Evolutionary conservation across 2,113 vertebrate species (phyloP).

Genomic region (Callopanchax toddi): DNA sequence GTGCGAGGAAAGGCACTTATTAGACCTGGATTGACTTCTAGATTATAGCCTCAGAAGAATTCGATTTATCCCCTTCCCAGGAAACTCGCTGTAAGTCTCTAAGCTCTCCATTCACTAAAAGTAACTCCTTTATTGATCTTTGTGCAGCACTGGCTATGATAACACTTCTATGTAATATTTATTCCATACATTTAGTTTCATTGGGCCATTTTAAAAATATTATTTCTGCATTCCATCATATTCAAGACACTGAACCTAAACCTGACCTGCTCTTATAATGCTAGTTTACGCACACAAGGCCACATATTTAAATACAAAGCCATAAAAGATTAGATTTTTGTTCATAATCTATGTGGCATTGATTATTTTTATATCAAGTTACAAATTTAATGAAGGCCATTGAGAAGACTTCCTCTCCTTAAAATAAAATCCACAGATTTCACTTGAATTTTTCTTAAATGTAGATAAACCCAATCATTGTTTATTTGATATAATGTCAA

Average conservation of each 20-base stretch:
- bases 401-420: neutral
- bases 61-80: slow-evolving; percentile 5
- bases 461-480: neutral
- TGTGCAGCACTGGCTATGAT: neutral
- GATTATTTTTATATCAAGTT: no score
- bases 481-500: neutral
- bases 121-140: slow-evolving; percentile 22
- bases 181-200: slow-evolving; percentile 5
- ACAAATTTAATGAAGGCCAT: neutral
- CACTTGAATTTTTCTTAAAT: neutral
- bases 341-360: neutral
- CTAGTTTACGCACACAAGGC: neutral
- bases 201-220: accelerated
- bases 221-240: neutral
- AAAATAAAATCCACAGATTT: no score
- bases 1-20: slow-evolving; percentile 11
- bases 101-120: slow-evolving; percentile 19
- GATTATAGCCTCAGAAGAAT: slow-evolving; percentile 12
- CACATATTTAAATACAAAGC: neutral
- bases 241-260: neutral
- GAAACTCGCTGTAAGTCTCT: slow-evolving; percentile 2
- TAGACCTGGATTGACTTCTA: slow-evolving; percentile 11
- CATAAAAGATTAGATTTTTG: neutral
- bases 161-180: slow-evolving; percentile 1
- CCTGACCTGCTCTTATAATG: neutral